Evolutionary conservation across 2,888 invertebrate species (phyloP), one percentile per base, ranked within the genome.

Genomic region (Anthophora plumipes): DNA sequence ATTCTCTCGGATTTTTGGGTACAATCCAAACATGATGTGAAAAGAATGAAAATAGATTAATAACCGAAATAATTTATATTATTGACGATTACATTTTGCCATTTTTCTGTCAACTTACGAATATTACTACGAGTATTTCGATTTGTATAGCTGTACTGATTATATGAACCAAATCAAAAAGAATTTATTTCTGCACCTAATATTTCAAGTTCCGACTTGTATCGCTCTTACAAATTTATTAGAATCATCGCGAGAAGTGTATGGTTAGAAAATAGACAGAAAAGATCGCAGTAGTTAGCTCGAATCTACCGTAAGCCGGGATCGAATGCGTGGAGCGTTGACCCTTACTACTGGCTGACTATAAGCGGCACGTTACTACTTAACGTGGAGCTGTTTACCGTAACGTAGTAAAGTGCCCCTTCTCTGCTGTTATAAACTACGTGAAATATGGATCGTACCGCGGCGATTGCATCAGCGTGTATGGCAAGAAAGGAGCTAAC

Each of bases 381-480:
- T 89, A 90, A 89, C 88, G 88, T 82, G 82, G 76, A 78, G 84
- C 89, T 88, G 89, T 89, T 90, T 90, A 89, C 88, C 85, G 89
- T 89, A 89, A 91, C 85, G 85, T 73, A 82, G 83, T 83, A 84
- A 88, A 86, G 78, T 80, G 78, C 78, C 64, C 83, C 85, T 85
- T 85, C 86, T 72, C 84, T 17, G 37, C 77, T 67, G 90, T 90
- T 91, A 89, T 91, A 90, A 92, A 92, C 89, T 87, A 88, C 86
- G 88, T 91, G 90, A 92, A 90, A 91, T 90, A 91, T 89, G 88
- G 89, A 83, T 83, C 84, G 82, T 59, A 82, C 77, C 41, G 31
- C 77, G 46, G 84, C 87, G 91, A 92, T 92, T 88, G 88, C 87
- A 90, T 91, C 91, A 85, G 80, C 84, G 48, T 68, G 50, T 77